These are phyloP conservation scores for Acromyrmex heyeri DNA, from an alignment of 1,140 invertebrate genomes.

Conservation along the genomic window DNA sequence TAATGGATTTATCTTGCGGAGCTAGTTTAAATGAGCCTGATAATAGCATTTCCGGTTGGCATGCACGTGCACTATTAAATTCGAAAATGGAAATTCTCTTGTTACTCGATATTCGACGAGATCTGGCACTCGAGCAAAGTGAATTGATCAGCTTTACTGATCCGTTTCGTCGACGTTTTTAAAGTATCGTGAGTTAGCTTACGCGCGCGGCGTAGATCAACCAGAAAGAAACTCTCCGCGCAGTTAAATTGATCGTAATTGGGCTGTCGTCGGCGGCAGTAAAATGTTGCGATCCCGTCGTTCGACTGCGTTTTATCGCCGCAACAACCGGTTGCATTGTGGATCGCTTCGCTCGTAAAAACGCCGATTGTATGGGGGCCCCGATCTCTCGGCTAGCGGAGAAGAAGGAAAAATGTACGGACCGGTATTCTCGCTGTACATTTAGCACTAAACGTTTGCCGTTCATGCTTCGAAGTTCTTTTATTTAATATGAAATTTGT, in stretches of 20 bases:
- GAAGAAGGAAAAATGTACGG: slow-evolving; percentile 34
- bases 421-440: slow-evolving; percentile 43
- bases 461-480: neutral
- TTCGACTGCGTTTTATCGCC: slow-evolving; percentile 59
- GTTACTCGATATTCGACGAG: neutral
- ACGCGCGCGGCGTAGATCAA: slow-evolving; percentile 23
- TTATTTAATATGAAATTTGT: slow-evolving; percentile 23
- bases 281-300: slow-evolving; percentile 58
- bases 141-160: slow-evolving; percentile 60
- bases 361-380: slow-evolving; percentile 43
- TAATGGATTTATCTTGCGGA: neutral
- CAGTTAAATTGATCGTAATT: slow-evolving; percentile 64
- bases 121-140: slow-evolving; percentile 38
- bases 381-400: slow-evolving; percentile 37
- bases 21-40: neutral
- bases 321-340: slow-evolving; percentile 60
- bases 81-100: neutral
- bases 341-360: slow-evolving; percentile 56
- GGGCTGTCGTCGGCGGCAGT: slow-evolving; percentile 48
- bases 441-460: slow-evolving; percentile 32
- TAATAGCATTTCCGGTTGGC: neutral
- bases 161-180: slow-evolving; percentile 25
- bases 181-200: slow-evolving; percentile 17
- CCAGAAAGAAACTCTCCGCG: slow-evolving; percentile 58
- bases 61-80: neutral